Base-by-base conservation (phyloP, 2,888 invertebrate species). In the Augochlorella aurata region DNA sequence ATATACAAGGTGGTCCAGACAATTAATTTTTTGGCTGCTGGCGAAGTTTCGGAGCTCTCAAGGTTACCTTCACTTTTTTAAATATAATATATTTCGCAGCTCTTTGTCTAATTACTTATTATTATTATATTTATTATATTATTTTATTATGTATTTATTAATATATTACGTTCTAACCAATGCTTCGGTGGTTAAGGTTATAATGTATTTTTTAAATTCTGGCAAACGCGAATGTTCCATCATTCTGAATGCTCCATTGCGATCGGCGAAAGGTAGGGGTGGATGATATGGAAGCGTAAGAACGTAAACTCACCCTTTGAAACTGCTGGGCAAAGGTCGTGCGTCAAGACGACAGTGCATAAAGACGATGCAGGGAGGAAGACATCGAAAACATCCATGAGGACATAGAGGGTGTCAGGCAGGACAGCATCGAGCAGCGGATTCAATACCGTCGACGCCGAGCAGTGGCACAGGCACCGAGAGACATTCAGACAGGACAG, bases 301-400 rank as follows among this genome's bases (percentile, higher is more conserved):
- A 88, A 80, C 84, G 86, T 87, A 84, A 85, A 93, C 93, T 93
- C 90, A 93, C 93, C 93, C 93, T 88, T 93, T 93, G 89, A 93
- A 93, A 85, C 93, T 93, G 93, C 85, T 88, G 87, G 86, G 85
- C 88, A 89, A 88, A 87, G 89, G 90, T 90, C 87, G 92, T 88
- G 90, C 90, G 90, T 87, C 89, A 90, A 91, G 91, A 91, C 91
- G 92, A 89, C 89, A 90, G 93, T 92, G 93, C 91, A 92, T 91
- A 92, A 91, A 91, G 91, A 91, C 89, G 92, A 92, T 92, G 92
- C 92, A 89, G 91, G 92, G 90, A 90, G 90, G 91, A 92, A 93
- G 93, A 93, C 93, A 93, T 91, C 92, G 89, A 93, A 92, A 92
- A 93, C 90, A 93, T 92, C 92, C 93, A 93, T 87, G 90, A 90